phyloP scores from a whole-genome alignment of 2,888 invertebrate genomes.

The Philhelius pedissequus region DNA sequence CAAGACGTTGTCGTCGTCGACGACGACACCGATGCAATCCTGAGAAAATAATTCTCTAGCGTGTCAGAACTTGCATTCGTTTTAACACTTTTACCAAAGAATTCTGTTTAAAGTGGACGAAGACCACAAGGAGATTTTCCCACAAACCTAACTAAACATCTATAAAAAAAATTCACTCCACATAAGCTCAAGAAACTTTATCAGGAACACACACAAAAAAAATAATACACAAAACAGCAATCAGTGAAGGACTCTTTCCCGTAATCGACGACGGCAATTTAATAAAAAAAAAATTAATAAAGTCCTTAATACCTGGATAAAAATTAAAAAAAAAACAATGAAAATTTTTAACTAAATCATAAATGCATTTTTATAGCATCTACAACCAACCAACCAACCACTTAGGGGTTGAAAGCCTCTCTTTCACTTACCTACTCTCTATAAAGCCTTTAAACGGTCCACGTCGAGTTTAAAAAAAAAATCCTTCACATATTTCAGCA shows the following conservation, averaged over 20 bases:
- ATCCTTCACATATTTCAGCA: conserved; percentile 43
- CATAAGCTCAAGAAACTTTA: background rate
- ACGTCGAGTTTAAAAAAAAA: background rate
- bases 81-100: conserved; percentile 49
- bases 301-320: conserved; percentile 2
- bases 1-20: background rate
- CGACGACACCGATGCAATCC: conserved; percentile 10
- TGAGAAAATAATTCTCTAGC: conserved; percentile 53
- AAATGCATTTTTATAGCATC: conserved; percentile 61
- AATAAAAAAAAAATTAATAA: conserved; percentile 28
- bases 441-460: background rate
- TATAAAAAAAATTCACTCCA: conserved; percentile 3
- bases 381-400: conserved; percentile 14
- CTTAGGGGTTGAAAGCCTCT: conserved; percentile 53
- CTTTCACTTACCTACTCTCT: background rate
- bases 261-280: conserved; percentile 68
- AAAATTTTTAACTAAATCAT: conserved; percentile 39
- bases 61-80: conserved; percentile 62
- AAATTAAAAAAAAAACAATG: conserved; percentile 42
- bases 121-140: conserved; percentile 46
- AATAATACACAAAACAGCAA: conserved; percentile 61
- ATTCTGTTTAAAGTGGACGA: background rate
- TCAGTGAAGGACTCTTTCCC: conserved; percentile 58
- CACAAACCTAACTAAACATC: conserved; percentile 19
- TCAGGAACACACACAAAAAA: conserved; percentile 25